Evolutionary conservation across 2,797 vertebrate genomes (phyloP), one percentile per base, ranked within the genome.

Genomic region (Tapirus indicus): DNA sequence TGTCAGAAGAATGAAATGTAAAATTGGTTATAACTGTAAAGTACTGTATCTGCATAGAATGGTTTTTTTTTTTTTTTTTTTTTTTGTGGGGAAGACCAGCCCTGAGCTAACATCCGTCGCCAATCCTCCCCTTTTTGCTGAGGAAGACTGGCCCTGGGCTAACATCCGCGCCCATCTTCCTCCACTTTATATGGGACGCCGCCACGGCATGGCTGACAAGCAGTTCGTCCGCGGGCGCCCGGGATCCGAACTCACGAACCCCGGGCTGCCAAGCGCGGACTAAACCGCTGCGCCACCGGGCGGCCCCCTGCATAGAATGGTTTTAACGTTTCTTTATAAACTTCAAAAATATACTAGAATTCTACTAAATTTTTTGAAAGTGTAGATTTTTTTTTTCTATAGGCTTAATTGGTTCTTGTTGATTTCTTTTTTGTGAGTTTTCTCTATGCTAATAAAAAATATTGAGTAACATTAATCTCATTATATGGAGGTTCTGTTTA

Each of bases 401-500:
- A 69, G 32, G 68, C 38, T 79, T 69, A 66, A 44, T 86, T 84
- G 56, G 66, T 91, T 44, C 35, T 94, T 94, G 54, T 88, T 93
- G 35, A 47, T 88, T 94, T 94, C 77, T 88, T 23, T 16, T 71
- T 88, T 71, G 41, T 68, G 20, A 74, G 32, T 96, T 97, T 95
- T 96, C 60, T 92, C 12, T 80, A 14, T 54, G 44, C 49, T 64
- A 88, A 60, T 86, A 75, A 79, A 78, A 92, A 83, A 68, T 88
- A 58, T 14, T 82, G 27, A 44, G 32, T 35, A 74, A 72, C 47
- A 49, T 54, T 95, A 94, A 82, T 96, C 35, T 92, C 71, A 41
- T n/a, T 49, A 54, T 83, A 27, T 90, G 47, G 52, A 79, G 66
- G n/a, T 14, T 91, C 20, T 92, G 0, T 69, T 60, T 62, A 94